Base-by-base conservation (phyloP, 2,113 vertebrate genomes). In the Haemorhous mexicanus region DNA sequence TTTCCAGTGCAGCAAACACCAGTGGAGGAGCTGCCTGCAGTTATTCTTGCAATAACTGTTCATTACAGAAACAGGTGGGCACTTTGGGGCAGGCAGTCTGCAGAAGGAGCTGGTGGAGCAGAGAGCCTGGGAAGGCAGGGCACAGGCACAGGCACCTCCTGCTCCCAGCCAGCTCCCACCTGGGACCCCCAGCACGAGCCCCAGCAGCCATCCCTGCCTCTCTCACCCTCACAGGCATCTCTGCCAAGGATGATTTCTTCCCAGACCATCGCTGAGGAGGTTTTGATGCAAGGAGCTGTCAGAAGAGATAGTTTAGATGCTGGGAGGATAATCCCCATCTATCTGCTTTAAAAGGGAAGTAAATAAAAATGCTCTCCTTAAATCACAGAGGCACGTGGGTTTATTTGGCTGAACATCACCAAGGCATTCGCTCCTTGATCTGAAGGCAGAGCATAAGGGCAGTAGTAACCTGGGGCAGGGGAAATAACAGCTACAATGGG, bases 91-190 rank as follows among this genome's bases (percentile, higher is more conserved):
- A 84, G 66, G 4, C n/a, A 10, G 21, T 3, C 11, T 28, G 27
- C 8, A 1, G 16, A 22, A 44, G 0, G 11, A 44, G n/a, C 32
- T 73, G 75, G 8, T 17, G 3, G 0, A 37, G n/a, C 50, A 77
- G 56, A 14, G 59, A 80, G 75, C 28, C 55, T 33, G 2, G 3
- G 64, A 33, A 56, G 30, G 46, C 27, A 53, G n/a, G 49, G 44
- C 44, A 63, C 11, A 23, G 49, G 20, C 33, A 37, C 21, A 44
- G 69, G 22, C 35, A 14, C 16, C 26, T 46, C 32, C 44, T 0
- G 2, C 9, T 47, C 41, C 43, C 56, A 50, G 12, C 11, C 19
- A 41, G 28, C 37, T 13, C 49, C 49, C 69, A 10, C 17, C 68
- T 33, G 69, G 19, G 43, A 19, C 24, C 7, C 20, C 17, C 55